Base-by-base conservation (phyloP, 2,113 vertebrate genomes). In the Antechinus flavipes region DNA sequence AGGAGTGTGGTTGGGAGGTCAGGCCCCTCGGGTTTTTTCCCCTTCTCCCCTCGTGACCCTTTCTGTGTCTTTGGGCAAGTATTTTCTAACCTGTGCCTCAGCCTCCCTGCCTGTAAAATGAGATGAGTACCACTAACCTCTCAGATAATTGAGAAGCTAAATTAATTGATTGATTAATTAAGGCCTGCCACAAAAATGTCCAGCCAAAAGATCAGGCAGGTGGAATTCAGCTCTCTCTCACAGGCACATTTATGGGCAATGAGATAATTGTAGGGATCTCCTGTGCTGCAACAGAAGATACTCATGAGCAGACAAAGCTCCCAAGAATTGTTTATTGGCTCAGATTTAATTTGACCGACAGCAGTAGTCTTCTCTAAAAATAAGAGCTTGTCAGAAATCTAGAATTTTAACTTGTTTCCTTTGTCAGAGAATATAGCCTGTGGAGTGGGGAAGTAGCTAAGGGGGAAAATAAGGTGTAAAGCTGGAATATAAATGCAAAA, bases 301-400 rank as follows among this genome's bases (percentile, higher is more conserved):
- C 92, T 96, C 54, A 46, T 0, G 90, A 95, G 35, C 94, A 89
- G 96, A 94, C 96, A 95, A 49, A 95, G 90, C 93, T 94, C 94
- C 89, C 94, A 97, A 94, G 95, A 76, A 93, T 96, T 98, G 97
- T 98, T 97, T 97, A 97, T 91, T 93, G 97, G 92, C 95, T 94
- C 93, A 54, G 90, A 96, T 90, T 97, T 94, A 92, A 95, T 97
- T 96, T 97, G 97, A 96, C 95, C 10, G 24, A 91, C 94, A 93
- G 94, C 8, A 0, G 2, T 84, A 50, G 68, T 93, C 90, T 96
- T 92, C 94, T 93, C 96, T 95, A 96, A 97, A 98, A 97, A 96
- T 97, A 96, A 94, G 94, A 92, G 46, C 50, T 96, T 97, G 96
- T 97, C 97, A 97, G 96, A 96, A 94, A 96, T 96, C 91, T 56